phyloP scores from a whole-genome alignment of 2,113 vertebrate species.

The Dipodomys spectabilis region DNA sequence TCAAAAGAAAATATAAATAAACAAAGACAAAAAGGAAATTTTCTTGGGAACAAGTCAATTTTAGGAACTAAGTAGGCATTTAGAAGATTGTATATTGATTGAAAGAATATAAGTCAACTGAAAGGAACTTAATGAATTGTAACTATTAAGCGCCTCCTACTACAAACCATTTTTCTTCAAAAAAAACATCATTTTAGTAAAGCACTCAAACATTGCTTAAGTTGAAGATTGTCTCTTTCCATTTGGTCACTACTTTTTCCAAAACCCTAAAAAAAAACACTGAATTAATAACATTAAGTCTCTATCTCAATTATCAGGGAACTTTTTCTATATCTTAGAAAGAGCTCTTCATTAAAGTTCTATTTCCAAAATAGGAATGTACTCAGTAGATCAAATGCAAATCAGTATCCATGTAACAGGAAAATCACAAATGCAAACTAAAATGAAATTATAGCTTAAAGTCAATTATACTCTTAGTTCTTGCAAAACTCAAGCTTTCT shows the following conservation, averaged over 20 bases:
- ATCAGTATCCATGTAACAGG: constrained; percentile 48
- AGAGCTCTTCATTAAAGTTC: not conserved
- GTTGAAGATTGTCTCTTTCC: constrained; percentile 25
- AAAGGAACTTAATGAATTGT: not conserved
- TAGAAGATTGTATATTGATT: not conserved
- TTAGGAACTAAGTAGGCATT: not conserved
- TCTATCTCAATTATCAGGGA: not conserved
- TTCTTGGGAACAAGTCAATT: not conserved
- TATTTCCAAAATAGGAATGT: constrained; percentile 46
- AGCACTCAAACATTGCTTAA: constrained; percentile 3
- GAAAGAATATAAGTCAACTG: not conserved
- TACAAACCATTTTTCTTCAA: not conserved
- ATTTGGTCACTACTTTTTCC: not conserved
- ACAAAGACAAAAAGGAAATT: not conserved
- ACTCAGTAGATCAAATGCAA: constrained; percentile 59
- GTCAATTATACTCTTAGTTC: constrained; percentile 52
- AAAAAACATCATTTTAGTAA: not conserved
- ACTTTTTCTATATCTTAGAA: constrained; percentile 8
- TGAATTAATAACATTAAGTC: constrained; percentile 5
- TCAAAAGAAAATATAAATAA: not conserved
- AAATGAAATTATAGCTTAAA: constrained; percentile 24
- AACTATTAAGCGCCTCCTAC: not conserved
- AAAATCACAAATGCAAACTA: constrained; percentile 76
- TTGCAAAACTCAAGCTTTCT: constrained; percentile 44
- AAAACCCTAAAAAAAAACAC: not conserved